Conservation (phyloP, 53 echinoderm and acorn worm genomes). For the Echinometra lucunter region DNA sequence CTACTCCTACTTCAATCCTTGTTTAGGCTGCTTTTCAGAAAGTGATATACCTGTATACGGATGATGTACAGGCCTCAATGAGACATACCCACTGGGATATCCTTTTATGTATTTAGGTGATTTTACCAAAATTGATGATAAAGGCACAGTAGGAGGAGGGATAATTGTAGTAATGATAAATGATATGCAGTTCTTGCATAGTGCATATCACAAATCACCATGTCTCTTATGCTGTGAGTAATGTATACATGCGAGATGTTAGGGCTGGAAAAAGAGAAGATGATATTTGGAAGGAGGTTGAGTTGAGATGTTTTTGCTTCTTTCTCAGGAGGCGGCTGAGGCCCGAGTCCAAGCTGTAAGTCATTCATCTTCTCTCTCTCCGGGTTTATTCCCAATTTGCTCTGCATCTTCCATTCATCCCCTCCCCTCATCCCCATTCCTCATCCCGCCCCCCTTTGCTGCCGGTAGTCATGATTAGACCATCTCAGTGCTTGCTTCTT, state of each 20-base stretch:
- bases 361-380: slow-evolving; percentile 38
- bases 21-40: no score
- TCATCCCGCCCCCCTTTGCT: neutral
- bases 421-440: neutral
- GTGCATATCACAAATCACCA: no score
- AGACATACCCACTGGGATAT: no score
- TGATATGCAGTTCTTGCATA: neutral
- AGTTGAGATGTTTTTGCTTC: slow-evolving; percentile 41
- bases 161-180: neutral
- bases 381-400: slow-evolving; percentile 23
- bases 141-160: no score
- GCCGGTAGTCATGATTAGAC: neutral
- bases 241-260: neutral
- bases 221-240: no score
- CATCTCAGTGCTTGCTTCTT: neutral
- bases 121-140: no score
- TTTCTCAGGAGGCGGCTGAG: slow-evolving; percentile 31
- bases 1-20: no score
- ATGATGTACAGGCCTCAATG: no score
- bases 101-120: no score
- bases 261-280: neutral
- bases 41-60: no score
- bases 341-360: slow-evolving; percentile 54
- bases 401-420: slow-evolving; percentile 16
- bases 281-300: neutral